Evolutionary conservation across 2,888 invertebrate species (phyloP), one percentile per base, ranked within the genome.

Genomic region (Drosophila merina): DNA sequence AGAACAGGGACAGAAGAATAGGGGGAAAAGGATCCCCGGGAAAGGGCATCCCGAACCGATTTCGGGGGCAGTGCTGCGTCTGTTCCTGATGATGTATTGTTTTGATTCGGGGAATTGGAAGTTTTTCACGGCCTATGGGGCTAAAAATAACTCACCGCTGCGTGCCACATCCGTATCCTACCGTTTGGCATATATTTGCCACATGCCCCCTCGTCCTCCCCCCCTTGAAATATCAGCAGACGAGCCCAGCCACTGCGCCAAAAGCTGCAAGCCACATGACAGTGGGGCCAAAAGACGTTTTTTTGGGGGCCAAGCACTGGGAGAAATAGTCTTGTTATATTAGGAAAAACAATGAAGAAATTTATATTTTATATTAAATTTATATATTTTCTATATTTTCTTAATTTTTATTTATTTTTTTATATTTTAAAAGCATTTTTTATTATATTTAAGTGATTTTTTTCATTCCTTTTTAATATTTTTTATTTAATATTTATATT

Each of bases 91-190:
- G 82, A 77, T 82, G 82, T 75, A 81, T 82, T 82, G 77, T 81
- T 82, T 85, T 79, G 69, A 77, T 79, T 69, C 58, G 69, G 44
- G 76, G 69, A 62, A 76, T 76, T 76, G 57, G 57, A 44, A 63
- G 54, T 60, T 60, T 67, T 57, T 55, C 54, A 49, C 66, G 77
- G 74, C 54, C 54, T 47, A 40, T 54, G 62, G 45, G 76, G 76
- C 81, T 81, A 77, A 80, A 80, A 80, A 84, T 84, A 81, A 84
- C 84, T 72, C 75, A 64, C 59, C 72, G 69, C 67, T 77, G 79
- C 79, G 77, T 77, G 77, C 75, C 75, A 25, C 50, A 33, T 50
- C 25, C 25, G 50, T 25, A 49, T 36, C 20, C 20, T 25, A 6
- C 52, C 51, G 12, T 42, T 42, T 40, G 14, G n/a, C n/a, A 38